These are phyloP conservation scores for Conus betulinus DNA, from an alignment of 1,140 invertebrate genomes.

Conservation along the genomic window DNA sequence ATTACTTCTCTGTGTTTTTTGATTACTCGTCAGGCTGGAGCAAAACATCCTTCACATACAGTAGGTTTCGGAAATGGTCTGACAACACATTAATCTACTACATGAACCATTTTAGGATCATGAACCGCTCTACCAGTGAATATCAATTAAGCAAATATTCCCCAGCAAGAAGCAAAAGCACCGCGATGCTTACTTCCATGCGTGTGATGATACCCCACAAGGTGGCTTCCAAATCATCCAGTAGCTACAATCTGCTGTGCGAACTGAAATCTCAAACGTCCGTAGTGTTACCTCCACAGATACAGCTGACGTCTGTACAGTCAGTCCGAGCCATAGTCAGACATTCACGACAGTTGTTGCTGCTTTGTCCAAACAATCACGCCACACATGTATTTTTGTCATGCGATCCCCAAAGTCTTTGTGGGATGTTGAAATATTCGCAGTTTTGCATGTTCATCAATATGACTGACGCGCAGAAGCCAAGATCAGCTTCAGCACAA, in stretches of 20 bases:
- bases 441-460: not conserved
- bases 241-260: not conserved
- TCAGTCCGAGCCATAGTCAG: not conserved
- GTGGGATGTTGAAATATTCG: not conserved
- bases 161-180: not conserved
- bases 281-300: not conserved
- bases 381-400: not conserved
- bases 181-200: no score
- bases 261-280: not conserved
- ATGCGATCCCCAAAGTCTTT: not conserved
- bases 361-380: not conserved
- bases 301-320: not conserved
- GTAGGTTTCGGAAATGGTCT: not conserved
- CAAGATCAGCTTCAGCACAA: not conserved
- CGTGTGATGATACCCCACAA: no score
- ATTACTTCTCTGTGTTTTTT: not conserved
- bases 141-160: not conserved
- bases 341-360: not conserved
- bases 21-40: not conserved
- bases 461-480: not conserved
- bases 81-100: not conserved
- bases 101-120: not conserved
- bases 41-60: not conserved
- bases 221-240: no score
- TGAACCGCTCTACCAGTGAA: not conserved